Conservation (phyloP, 2,888 invertebrate species). For the Caenorhabditis angaria region DNA sequence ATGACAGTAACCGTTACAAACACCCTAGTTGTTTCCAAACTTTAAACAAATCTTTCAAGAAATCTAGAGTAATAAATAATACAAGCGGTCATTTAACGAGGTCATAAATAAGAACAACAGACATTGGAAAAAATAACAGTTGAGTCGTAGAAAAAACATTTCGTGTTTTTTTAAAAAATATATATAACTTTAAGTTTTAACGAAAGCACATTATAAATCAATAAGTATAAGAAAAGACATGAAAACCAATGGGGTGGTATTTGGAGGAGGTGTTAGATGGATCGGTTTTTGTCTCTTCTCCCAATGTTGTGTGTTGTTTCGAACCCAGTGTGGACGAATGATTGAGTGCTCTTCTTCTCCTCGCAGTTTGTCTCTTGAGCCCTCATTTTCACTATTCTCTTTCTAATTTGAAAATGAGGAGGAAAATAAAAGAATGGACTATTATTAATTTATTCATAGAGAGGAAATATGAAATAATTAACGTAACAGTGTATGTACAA, state of each 20-base stretch:
- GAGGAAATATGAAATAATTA: background rate
- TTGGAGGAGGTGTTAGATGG: constrained; percentile 43
- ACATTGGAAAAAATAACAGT: background rate
- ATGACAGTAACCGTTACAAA: no score
- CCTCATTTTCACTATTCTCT: constrained; percentile 5
- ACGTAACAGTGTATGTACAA: no score
- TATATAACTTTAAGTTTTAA: background rate
- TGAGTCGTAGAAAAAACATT: background rate
- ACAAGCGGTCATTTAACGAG: background rate
- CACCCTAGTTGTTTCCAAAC: no score
- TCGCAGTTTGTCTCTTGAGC: constrained; percentile 34
- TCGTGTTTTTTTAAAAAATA: background rate
- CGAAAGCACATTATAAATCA: background rate
- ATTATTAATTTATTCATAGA: constrained; percentile 1
- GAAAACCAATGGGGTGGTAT: background rate
- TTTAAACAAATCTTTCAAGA: background rate
- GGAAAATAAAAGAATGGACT: background rate
- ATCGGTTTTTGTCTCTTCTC: constrained; percentile 34
- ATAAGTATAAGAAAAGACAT: constrained; percentile 7
- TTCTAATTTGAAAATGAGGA: background rate
- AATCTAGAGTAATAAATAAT: background rate
- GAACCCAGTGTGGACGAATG: constrained; percentile 27
- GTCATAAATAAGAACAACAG: background rate
- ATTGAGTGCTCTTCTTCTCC: constrained; percentile 32
- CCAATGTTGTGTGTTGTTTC: constrained; percentile 10